Conservation (phyloP, 2,888 invertebrate species). For the Tetragonisca angustula region DNA sequence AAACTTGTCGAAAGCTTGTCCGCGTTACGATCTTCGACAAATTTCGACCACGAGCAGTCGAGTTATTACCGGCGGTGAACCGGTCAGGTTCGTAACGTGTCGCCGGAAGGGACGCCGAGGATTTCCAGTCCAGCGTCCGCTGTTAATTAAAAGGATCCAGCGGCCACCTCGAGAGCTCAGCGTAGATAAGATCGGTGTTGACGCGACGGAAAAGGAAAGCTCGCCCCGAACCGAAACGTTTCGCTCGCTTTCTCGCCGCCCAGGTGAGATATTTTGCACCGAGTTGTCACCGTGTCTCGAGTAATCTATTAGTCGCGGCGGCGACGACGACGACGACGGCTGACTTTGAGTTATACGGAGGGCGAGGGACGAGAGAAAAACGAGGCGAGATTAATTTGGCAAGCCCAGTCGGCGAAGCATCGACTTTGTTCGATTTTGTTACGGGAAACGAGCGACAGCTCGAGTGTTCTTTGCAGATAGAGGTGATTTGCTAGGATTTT, state of each 20-base stretch:
- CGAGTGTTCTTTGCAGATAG: not conserved
- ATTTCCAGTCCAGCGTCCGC: constrained; percentile 70
- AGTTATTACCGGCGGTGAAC: constrained; percentile 54
- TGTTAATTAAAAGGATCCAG: constrained; percentile 82
- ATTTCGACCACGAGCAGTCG: constrained; percentile 48
- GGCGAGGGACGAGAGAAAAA: not conserved
- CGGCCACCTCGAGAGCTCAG: constrained; percentile 57
- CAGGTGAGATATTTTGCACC: constrained; percentile 72
- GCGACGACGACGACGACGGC: too few species aligned
- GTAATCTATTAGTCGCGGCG: constrained; percentile 35
- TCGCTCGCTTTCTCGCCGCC: constrained; percentile 37
- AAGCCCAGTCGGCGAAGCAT: constrained; percentile 24
- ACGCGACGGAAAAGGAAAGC: constrained; percentile 69
- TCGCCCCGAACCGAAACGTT: constrained; percentile 21
- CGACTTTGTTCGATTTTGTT: not conserved
- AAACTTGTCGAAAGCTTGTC: constrained; percentile 59
- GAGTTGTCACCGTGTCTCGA: constrained; percentile 36
- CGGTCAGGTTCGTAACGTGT: constrained; percentile 41
- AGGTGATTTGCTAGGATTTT: too few species aligned
- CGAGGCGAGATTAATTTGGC: constrained; percentile 30
- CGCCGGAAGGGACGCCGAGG: constrained; percentile 44
- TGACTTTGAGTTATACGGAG: not conserved
- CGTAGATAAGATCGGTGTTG: constrained; percentile 76
- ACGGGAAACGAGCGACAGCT: not conserved
- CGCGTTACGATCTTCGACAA: constrained; percentile 44